Percentiles rank a stretch among this genome's conserved stretches.
phyloP scores from a whole-genome alignment of 2,113 vertebrate genomes.

The Elephantulus edwardii region DNA sequence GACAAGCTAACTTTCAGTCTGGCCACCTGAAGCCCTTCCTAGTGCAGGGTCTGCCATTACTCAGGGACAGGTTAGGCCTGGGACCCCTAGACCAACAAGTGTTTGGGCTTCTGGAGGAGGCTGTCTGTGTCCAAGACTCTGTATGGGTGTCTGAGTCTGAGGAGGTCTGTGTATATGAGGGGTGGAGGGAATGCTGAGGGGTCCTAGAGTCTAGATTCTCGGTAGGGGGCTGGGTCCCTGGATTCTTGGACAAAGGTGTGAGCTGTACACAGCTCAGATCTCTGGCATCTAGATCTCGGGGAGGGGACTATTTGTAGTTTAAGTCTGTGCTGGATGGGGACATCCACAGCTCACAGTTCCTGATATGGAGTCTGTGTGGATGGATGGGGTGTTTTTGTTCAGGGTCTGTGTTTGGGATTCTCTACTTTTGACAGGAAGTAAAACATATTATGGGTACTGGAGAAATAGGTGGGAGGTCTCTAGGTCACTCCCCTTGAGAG shows the following conservation, averaged over 20 bases:
- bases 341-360: not conserved
- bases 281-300: not conserved
- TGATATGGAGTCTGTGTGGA: not conserved
- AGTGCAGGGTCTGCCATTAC: not conserved
- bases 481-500: not conserved
- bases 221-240: not conserved
- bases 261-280: no score
- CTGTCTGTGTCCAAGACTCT: not conserved
- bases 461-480: not conserved
- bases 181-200: no score
- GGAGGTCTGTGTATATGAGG: not conserved
- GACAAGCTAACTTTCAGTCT: not conserved
- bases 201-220: not conserved
- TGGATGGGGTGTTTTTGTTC: not conserved
- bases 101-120: not conserved
- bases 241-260: no score
- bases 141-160: no score
- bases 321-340: not conserved
- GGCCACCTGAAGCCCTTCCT: not conserved
- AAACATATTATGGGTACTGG: not conserved
- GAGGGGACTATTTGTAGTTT: not conserved
- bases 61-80: not conserved
- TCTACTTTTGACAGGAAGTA: not conserved
- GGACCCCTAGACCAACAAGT: not conserved
- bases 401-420: not conserved